Percentiles rank a stretch among this genome's conserved stretches.
These are phyloP conservation scores for Drosophila lowei DNA, from an alignment of 1,140 invertebrate genomes.

Conservation along the genomic window DNA sequence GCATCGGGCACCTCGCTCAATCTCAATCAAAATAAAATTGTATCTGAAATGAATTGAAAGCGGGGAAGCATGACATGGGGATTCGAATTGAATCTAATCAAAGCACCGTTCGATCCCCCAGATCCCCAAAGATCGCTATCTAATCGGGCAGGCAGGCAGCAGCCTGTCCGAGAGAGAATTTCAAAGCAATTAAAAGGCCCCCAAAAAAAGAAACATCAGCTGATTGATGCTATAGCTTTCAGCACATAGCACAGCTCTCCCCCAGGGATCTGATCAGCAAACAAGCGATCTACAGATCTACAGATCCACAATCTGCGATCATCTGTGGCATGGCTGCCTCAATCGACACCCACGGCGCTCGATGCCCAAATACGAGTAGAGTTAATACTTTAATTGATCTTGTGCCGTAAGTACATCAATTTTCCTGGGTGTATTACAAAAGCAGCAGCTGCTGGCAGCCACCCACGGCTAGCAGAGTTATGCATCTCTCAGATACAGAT, in stretches of 20 bases:
- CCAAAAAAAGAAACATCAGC: slow-evolving; percentile 12
- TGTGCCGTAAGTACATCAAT: slow-evolving; percentile 59
- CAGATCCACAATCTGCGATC: slow-evolving; percentile 11
- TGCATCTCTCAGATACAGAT: neutral
- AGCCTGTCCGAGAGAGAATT: slow-evolving; percentile 54
- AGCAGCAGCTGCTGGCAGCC: slow-evolving; percentile 42
- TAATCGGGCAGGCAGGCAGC: neutral
- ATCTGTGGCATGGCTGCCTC: slow-evolving; percentile 27
- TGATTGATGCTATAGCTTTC: slow-evolving; percentile 61
- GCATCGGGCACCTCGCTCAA: slow-evolving; percentile 26
- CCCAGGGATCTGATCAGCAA: slow-evolving; percentile 5
- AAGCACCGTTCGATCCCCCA: slow-evolving; percentile 56
- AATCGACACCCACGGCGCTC: slow-evolving; percentile 49
- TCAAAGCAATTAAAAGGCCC: slow-evolving; percentile 67
- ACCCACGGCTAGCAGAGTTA: slow-evolving; percentile 42
- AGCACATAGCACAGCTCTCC: slow-evolving; percentile 33
- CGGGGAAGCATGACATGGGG: slow-evolving; percentile 5
- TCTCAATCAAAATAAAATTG: slow-evolving; percentile 70
- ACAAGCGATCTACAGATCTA: neutral
- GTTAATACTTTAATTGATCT: slow-evolving; percentile 70
- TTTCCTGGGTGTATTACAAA: slow-evolving; percentile 28
- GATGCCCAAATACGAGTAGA: slow-evolving; percentile 31
- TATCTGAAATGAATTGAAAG: slow-evolving; percentile 59
- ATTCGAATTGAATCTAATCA: slow-evolving; percentile 66
- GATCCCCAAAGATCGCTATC: slow-evolving; percentile 54